Base-by-base conservation (phyloP, 2,797 vertebrate species). In the Novumbra hubbsi region DNA sequence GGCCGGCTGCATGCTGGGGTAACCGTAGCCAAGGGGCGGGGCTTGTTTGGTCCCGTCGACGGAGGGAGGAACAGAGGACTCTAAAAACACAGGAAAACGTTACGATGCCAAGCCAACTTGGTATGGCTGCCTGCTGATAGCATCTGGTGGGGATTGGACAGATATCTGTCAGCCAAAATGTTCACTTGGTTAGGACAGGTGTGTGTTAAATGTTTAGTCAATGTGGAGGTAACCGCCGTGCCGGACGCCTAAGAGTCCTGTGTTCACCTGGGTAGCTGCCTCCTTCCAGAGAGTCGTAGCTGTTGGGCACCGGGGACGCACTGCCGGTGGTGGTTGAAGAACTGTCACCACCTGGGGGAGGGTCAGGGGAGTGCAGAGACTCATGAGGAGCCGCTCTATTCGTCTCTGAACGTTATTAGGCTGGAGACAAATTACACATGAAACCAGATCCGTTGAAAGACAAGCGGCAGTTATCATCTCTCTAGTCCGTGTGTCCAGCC, bases 281-380 rank as follows among this genome's bases (percentile, higher is more conserved):
- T 72, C 96, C 98, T 90, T 99, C 98, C 34, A 99, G 88, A 64
- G 94, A 95, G 76, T 98, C 97, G 0, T 96, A 99, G 85, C 94
- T 97, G 91, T 95, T 96, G 82, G 93, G 94, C 84, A 96, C 89
- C 1, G 97, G 96, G 71, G 97, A 98, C 5, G 96, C 96, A 67
- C 95, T 98, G 88, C 95, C 97, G 30, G 96, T 97, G 9, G 95
- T 95, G 70, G 96, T 96, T 55, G 98, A 98, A 2, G 97, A 98
- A 17, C 95, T 96, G 84, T 98, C 97, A 45, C 95, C 93, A 62
- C 96, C 97, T 99, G 6, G 73, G 7, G 63, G 17, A 28, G 63
- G 30, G 28, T 45, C 41, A 45, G 27, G 32, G 62, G 5, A 32
- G 32, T 1, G 32, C 12, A 64, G 5, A 16, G 27, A 57, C 65